Base-by-base conservation (phyloP, 2,113 vertebrate species). In the Nerophis lumbriciformis region DNA sequence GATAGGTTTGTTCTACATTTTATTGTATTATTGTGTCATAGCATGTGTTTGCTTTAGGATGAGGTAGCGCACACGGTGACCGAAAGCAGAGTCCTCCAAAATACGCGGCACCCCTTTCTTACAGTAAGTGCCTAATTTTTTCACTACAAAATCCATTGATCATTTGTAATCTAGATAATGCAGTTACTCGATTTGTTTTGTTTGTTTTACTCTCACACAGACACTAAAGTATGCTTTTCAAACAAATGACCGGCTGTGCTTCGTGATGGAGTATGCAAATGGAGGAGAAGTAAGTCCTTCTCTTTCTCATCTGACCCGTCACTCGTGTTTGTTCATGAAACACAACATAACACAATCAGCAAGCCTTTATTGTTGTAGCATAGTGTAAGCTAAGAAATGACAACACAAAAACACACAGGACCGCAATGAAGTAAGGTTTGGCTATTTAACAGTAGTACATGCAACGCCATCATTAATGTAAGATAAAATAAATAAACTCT, bases 211-310 rank as follows among this genome's bases (percentile, higher is more conserved):
- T 57, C 58, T 7, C 12, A 49, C 37, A 0, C 76, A 97, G 95
- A 96, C 95, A 0, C 88, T 97, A 78, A 97, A 98, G 72, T 97
- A 98, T 0, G 95, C 95, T 48, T 98, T 98, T 82, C 95, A 98
- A 88, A 98, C 95, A 1, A 92, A 91, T 0, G 95, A 98, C 80
- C 91, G 95, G 5, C 91, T 98, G 52, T 98, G 95, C 87, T 98
- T 98, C 2, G 95, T 98, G 74, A 98, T 98, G 95, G 95, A 98
- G 61, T 98, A 98, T 0, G 95, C 95, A 82, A 98, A 97, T 0
- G 95, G 95, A 0, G 95, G 95, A 2, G 95, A 98, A 90, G 95
- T 97, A 80, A 63, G 83, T 75, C 21, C 65, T 70, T 38, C 59
- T 45, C 28, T 35, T 53, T 63, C 1, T 52, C 6, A 8, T 53